Percentiles rank a stretch among this genome's conserved stretches.
phyloP scores from a whole-genome alignment of 2,797 vertebrate genomes.

The Malurus leucopterus region DNA sequence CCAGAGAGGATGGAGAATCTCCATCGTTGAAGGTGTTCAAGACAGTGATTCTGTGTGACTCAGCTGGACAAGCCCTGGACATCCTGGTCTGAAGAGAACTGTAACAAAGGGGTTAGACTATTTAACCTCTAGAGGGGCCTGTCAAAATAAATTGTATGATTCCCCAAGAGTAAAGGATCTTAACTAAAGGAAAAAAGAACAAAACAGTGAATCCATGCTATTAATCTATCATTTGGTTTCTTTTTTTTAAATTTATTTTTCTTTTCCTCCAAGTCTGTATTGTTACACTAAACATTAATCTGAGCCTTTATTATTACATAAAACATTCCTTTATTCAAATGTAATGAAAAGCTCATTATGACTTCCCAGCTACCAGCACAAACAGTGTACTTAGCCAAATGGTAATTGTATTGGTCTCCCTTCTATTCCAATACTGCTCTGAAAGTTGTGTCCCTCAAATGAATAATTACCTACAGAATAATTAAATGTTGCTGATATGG shows the following conservation, averaged over 20 bases:
- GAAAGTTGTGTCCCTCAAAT: slow-evolving; percentile 70
- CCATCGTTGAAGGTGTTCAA: not conserved
- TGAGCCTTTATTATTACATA: slow-evolving; percentile 10
- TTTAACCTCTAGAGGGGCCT: not conserved
- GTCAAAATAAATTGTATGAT: not conserved
- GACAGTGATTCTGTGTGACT: not conserved
- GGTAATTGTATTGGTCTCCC: slow-evolving; percentile 66
- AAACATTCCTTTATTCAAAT: slow-evolving; percentile 53
- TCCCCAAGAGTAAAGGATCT: not conserved
- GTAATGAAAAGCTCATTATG: slow-evolving; percentile 70
- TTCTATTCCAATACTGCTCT: slow-evolving; percentile 59
- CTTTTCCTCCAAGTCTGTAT: not conserved
- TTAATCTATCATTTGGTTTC: not conserved
- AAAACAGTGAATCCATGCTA: not conserved
- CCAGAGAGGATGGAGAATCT: not conserved
- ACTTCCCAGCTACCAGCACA: slow-evolving; percentile 51
- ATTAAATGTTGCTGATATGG: slow-evolving; percentile 81
- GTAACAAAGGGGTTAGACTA: not conserved
- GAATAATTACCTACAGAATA: slow-evolving; percentile 80
- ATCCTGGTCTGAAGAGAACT: not conserved
- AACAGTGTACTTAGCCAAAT: slow-evolving; percentile 64
- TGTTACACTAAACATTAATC: not conserved
- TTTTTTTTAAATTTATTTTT: not conserved
- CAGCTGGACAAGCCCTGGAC: not conserved
- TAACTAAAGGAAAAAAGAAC: not conserved